A percentile compares a stretch with the other conserved stretches of the same genome.
Evolutionary conservation across 1,140 invertebrate genomes (phyloP).

Genomic region (Drosophila nigrodunni): DNA sequence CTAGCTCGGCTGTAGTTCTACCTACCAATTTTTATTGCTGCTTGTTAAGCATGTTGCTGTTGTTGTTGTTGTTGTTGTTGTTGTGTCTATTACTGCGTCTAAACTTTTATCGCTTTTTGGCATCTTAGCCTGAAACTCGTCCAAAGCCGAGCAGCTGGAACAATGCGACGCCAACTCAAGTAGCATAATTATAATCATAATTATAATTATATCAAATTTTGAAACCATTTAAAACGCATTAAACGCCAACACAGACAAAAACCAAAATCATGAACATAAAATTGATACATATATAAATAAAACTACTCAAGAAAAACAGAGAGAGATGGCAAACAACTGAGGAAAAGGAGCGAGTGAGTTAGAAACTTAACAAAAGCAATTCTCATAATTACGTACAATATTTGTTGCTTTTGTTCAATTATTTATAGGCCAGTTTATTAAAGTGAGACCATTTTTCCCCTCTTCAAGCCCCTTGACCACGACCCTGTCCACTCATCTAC

Average conservation of each 20-base stretch:
- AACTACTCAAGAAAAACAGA: background rate
- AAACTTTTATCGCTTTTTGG: conserved; percentile 64
- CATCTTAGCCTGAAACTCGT: conserved; percentile 20
- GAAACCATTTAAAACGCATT: conserved; percentile 83
- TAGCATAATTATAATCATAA: conserved; percentile 65
- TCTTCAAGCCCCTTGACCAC: background rate
- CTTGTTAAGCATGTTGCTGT: conserved; percentile 27
- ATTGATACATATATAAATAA: too few species aligned
- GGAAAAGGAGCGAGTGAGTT: background rate
- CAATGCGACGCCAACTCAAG: conserved; percentile 42
- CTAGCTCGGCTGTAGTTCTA: too few species aligned
- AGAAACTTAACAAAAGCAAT: conserved; percentile 16
- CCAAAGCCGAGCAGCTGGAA: conserved; percentile 23
- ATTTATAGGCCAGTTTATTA: conserved; percentile 78
- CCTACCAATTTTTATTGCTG: conserved; percentile 35
- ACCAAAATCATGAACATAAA: conserved; percentile 27
- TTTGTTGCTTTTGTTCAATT: conserved; percentile 74
- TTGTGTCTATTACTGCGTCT: conserved; percentile 66
- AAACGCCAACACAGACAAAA: conserved; percentile 66
- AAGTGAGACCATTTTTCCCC: conserved; percentile 6
- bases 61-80: conserved; percentile 40
- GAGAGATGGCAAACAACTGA: background rate
- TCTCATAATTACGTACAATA: conserved; percentile 65
- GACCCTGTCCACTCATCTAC: background rate
- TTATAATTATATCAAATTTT: conserved; percentile 82